A percentile compares a stretch with the other conserved stretches of the same genome.
Conservation (phyloP, 2,797 vertebrate species). For the Iguana delicatissima region DNA sequence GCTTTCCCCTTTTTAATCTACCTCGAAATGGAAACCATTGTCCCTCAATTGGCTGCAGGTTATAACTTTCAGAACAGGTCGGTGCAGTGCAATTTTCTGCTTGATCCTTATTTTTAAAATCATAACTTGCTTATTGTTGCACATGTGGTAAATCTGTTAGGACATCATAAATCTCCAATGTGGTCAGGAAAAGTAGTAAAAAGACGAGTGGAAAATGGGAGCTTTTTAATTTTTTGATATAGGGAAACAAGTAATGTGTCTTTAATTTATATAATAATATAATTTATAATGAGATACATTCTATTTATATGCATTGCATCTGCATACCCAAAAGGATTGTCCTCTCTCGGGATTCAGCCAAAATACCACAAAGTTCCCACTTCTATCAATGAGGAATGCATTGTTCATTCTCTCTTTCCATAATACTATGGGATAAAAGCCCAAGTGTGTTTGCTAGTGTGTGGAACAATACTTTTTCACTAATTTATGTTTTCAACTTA, state of each 20-base stretch:
- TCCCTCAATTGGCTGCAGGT: constrained; percentile 33
- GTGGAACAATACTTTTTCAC: neutral
- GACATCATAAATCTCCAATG: neutral
- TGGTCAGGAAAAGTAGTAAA: neutral
- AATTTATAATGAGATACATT: constrained; percentile 42
- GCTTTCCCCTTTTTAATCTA: constrained; percentile 22
- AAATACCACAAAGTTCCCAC: constrained; percentile 29
- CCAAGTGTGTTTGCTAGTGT: neutral
- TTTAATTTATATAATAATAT: constrained; percentile 59
- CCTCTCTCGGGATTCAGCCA: constrained; percentile 21
- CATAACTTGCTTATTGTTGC: constrained; percentile 12
- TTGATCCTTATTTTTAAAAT: constrained; percentile 25
- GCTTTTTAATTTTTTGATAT: neutral
- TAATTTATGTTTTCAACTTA: neutral
- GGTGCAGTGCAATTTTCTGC: constrained; percentile 13
- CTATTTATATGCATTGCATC: constrained; percentile 38
- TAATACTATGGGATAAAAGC: neutral
- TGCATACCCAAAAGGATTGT: constrained; percentile 19
- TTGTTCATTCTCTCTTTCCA: neutral
- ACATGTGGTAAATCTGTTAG: constrained; percentile 7
- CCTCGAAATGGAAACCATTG: constrained; percentile 41
- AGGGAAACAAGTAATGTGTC: constrained; percentile 49
- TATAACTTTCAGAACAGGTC: constrained; percentile 22
- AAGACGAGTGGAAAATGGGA: constrained; percentile 24
- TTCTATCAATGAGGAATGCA: neutral